These are phyloP conservation scores for Oreonectes daqikongensis DNA, from an alignment of 2,797 vertebrate genomes.

Conservation along the genomic window DNA sequence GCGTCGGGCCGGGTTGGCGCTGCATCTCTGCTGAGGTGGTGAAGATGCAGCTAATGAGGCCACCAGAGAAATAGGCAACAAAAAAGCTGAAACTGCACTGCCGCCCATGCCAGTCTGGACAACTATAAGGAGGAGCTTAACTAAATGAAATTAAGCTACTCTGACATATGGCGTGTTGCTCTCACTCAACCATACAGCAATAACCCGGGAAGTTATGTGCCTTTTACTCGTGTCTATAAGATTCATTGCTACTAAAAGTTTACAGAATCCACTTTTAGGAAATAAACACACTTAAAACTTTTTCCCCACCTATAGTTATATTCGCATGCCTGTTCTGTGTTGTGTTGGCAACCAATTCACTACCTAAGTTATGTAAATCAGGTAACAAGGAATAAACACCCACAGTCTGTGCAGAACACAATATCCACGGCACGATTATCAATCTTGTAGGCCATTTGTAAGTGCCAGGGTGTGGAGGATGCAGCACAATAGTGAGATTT, in stretches of 20 bases:
- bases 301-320: neutral
- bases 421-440: neutral
- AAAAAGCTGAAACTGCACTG: slow-evolving; percentile 32
- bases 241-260: neutral
- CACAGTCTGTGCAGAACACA: neutral
- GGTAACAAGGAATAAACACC: neutral
- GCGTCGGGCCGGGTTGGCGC: slow-evolving; percentile 64
- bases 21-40: slow-evolving; percentile 45
- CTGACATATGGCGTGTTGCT: slow-evolving; percentile 2
- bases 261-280: neutral
- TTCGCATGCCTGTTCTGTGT: neutral
- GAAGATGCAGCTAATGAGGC: slow-evolving; percentile 73
- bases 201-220: neutral
- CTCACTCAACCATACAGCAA: neutral
- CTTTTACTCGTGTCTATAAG: neutral
- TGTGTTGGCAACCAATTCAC: neutral
- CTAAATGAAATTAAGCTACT: slow-evolving; percentile 13
- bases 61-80: slow-evolving; percentile 68
- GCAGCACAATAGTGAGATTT: neutral
- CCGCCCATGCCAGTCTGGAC: slow-evolving; percentile 9
- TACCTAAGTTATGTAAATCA: neutral
- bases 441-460: neutral
- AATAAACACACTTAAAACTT: neutral
- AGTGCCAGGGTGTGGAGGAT: slow-evolving; percentile 1
- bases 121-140: slow-evolving; percentile 18